phyloP scores from a whole-genome alignment of 2,888 invertebrate genomes.

The Myathropa florea region DNA sequence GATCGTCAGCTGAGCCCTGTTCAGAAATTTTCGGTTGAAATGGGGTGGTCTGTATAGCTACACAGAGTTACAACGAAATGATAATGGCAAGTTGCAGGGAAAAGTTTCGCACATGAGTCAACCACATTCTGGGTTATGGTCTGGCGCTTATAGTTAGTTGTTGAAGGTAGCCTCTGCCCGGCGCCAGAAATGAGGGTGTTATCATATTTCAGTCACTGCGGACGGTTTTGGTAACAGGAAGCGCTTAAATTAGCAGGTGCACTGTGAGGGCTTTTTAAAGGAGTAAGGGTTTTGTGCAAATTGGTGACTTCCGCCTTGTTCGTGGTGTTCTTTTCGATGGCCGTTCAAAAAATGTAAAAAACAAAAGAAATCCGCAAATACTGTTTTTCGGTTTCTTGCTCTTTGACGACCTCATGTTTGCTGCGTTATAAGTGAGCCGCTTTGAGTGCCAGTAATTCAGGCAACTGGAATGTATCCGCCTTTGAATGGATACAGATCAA shows the following conservation, averaged over 20 bases:
- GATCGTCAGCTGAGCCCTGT: slow-evolving; percentile 60
- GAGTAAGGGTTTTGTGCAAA: slow-evolving; percentile 5
- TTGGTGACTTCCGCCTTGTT: slow-evolving; percentile 1
- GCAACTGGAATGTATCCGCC: too few species aligned
- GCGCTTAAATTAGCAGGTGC: slow-evolving; percentile 46
- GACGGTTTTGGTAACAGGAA: slow-evolving; percentile 35
- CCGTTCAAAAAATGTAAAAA: neutral
- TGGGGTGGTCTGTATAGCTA: neutral
- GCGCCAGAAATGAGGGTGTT: slow-evolving; percentile 23
- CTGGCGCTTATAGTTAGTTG: slow-evolving; percentile 1
- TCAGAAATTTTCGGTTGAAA: slow-evolving; percentile 29
- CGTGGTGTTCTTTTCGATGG: neutral
- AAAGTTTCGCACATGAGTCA: slow-evolving; percentile 52
- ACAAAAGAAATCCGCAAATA: too few species aligned
- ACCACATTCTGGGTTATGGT: slow-evolving; percentile 17
- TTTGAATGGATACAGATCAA: too few species aligned
- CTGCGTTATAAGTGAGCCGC: too few species aligned
- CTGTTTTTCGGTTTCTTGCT: too few species aligned
- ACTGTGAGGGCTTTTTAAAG: slow-evolving; percentile 6
- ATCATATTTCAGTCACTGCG: slow-evolving; percentile 62
- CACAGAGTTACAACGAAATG: slow-evolving; percentile 5
- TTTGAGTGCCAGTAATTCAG: too few species aligned
- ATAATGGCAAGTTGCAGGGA: slow-evolving; percentile 38
- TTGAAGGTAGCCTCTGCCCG: slow-evolving; percentile 13
- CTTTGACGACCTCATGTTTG: too few species aligned